Evolutionary conservation across 2,888 invertebrate species (phyloP), one percentile per base, ranked within the genome.

Genomic region (Hofmannophila pseudospretella): DNA sequence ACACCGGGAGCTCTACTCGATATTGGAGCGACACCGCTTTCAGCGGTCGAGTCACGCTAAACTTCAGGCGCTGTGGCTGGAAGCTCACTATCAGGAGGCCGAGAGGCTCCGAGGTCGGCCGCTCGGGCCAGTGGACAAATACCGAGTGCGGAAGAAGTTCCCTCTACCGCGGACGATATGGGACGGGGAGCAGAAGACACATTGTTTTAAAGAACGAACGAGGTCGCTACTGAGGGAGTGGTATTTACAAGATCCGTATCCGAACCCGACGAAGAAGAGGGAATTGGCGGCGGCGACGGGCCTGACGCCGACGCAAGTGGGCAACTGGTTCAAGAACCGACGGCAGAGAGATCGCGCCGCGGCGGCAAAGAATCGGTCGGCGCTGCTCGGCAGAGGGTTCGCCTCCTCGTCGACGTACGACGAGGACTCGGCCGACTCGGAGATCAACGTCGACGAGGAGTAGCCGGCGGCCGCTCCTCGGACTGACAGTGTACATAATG

Each of bases 101-200:
- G 99, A 99, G 88, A 93, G 97, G 81, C 89, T 98, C 51, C 90
- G 99, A 56, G 93, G 98, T 44, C 90, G 98, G 69, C 96, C 97
- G 39, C 89, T 99, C 58, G 93, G 93, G 44, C 92, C 93, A 55
- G 93, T 93, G 52, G 93, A 93, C 67, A 93, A 93, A 82, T 93
- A 93, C 75, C 84, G 92, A 45, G 98, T 99, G 38, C 90, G 99
- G 44, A 93, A 98, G 88, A 99, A 99, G 92, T 99, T 98, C 78
- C 99, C 99, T 12, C 87, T 99, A 64, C 98, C 99, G 36, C 88
- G 97, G 58, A 99, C 99, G 44, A 99, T 99, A 66, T 99, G 99
- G 99, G 99, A 99, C 80, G 99, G 99, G 41, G 99, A 99, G 77
- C 99, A 99, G 88, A 99, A 98, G 54, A 97, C 97, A 72, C 99